A percentile compares a stretch with the other conserved stretches of the same genome.
Evolutionary conservation across 2,113 vertebrate genomes (phyloP).

Genomic region (Dipodomys merriami): DNA sequence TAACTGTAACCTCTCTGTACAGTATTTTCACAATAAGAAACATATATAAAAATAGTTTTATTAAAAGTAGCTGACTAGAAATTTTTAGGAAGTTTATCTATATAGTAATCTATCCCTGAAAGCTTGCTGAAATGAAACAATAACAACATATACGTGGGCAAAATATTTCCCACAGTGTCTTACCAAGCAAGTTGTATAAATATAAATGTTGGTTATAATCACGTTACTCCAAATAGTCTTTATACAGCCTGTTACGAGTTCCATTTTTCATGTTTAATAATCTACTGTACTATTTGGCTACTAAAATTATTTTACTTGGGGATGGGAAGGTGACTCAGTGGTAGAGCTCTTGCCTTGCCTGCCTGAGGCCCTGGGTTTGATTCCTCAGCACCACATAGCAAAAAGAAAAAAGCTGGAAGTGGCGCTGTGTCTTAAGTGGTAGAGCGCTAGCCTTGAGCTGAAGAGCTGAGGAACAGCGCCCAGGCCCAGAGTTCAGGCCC

Average conservation of each 20-base stretch:
- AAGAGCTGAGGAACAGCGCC: too few relatives aligned
- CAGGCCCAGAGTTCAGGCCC: too few relatives aligned
- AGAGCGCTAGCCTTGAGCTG: too few relatives aligned
- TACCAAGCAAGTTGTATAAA: neutral
- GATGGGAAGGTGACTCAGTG: too few relatives aligned
- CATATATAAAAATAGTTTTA: too few relatives aligned
- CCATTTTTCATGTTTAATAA: neutral
- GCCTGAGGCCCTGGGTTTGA: too few relatives aligned
- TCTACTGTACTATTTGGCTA: neutral
- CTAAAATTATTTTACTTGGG: neutral
- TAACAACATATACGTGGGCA: neutral
- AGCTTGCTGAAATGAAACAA: neutral
- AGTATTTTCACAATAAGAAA: too few relatives aligned
- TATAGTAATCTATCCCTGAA: neutral
- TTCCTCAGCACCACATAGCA: too few relatives aligned
- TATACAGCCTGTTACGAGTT: neutral
- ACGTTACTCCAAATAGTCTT: neutral
- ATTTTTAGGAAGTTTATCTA: neutral
- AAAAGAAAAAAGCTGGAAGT: too few relatives aligned
- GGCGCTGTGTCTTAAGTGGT: too few relatives aligned
- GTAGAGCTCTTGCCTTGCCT: too few relatives aligned
- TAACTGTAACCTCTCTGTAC: too few relatives aligned
- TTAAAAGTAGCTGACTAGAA: neutral
- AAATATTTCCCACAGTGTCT: neutral
- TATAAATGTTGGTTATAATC: constrained; percentile 10